Conservation (phyloP, 2,888 invertebrate species). For the Oxycera nigricornis region DNA sequence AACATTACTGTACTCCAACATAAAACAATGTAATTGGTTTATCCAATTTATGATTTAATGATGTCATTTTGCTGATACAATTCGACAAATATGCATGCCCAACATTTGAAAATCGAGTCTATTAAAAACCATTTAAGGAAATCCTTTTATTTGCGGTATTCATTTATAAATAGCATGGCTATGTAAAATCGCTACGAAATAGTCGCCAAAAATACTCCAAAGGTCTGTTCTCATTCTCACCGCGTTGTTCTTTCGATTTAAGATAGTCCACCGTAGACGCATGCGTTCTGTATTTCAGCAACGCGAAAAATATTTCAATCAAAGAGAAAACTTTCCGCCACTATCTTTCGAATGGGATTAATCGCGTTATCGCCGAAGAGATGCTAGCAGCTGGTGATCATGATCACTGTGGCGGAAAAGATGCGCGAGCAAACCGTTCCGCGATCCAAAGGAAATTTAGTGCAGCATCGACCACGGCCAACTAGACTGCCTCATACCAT, state of each 20-base stretch:
- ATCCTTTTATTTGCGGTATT: not conserved
- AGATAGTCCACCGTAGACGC: not conserved
- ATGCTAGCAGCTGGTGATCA: not conserved
- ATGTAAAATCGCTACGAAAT: not conserved
- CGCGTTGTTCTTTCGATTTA: not conserved
- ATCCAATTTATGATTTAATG: too few relatives aligned
- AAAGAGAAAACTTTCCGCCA: conserved; percentile 14
- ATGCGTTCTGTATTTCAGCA: not conserved
- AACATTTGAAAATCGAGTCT: too few relatives aligned
- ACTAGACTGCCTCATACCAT: conserved; percentile 47
- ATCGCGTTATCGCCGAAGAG: conserved; percentile 7
- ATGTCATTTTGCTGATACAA: too few relatives aligned
- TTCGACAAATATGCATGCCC: too few relatives aligned
- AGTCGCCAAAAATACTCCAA: not conserved
- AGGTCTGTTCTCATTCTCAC: not conserved
- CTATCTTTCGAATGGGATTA: not conserved
- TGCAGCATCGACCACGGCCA: conserved; percentile 51
- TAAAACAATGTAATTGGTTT: too few relatives aligned
- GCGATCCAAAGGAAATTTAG: conserved; percentile 47
- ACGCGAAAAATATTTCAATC: not conserved
- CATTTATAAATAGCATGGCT: conserved; percentile 23
- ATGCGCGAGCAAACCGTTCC: not conserved
- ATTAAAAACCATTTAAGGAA: conserved; percentile 29
- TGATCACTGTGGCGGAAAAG: not conserved
- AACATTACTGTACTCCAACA: too few relatives aligned